Percentiles rank a stretch among this genome's conserved stretches.
Evolutionary conservation across 2,888 invertebrate species (phyloP).

Genomic region (Tiliacea citrago): DNA sequence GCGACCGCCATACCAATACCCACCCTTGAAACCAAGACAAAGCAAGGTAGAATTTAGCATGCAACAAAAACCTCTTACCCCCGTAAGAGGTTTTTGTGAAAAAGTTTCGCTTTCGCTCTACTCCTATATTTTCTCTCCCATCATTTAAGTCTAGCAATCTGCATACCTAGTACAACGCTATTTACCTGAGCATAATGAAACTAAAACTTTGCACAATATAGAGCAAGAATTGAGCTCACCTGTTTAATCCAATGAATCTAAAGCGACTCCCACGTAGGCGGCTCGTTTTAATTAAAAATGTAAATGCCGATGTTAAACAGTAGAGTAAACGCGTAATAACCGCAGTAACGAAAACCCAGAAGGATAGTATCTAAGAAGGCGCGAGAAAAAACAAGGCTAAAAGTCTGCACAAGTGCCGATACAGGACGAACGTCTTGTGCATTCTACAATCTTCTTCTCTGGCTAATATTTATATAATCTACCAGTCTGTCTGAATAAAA

Average conservation of each 20-base stretch:
- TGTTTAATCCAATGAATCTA: conserved; percentile 42
- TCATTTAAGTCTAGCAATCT: not conserved
- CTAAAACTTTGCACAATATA: conserved; percentile 24
- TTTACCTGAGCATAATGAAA: conserved; percentile 7
- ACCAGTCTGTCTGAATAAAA: not conserved
- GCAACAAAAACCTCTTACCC: too few species aligned
- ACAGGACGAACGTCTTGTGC: not conserved
- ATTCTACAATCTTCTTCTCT: too few species aligned
- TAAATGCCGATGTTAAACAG: conserved; percentile 49
- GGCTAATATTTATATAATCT: too few species aligned
- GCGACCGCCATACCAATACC: too few species aligned
- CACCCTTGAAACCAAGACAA: too few species aligned
- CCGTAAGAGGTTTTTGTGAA: too few species aligned
- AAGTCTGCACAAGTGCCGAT: not conserved
- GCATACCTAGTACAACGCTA: not conserved
- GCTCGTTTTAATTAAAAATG: conserved; percentile 58
- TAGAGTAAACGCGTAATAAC: conserved; percentile 32
- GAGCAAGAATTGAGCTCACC: conserved; percentile 4
- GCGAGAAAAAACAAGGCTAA: not conserved
- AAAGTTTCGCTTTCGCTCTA: too few species aligned
- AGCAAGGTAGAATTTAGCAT: too few species aligned
- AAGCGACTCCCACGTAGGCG: conserved; percentile 42
- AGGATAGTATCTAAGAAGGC: not conserved
- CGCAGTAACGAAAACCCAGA: not conserved
- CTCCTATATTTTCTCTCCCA: not conserved